These are phyloP conservation scores for Leptobrachium leishanense DNA, from an alignment of 2,113 vertebrate genomes.

Conservation along the genomic window DNA sequence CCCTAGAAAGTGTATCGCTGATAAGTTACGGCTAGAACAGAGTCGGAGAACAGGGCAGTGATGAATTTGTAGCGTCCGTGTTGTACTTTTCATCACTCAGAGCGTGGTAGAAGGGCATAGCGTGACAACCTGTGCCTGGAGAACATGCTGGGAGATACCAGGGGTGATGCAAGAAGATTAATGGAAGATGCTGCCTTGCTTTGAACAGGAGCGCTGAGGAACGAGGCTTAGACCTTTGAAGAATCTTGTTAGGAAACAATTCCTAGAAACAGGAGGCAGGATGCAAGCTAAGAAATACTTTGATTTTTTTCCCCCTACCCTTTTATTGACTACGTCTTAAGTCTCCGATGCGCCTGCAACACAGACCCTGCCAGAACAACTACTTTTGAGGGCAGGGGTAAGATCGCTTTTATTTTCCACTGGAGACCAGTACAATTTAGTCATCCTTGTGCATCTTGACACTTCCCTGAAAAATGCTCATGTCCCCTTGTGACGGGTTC, in stretches of 20 bases:
- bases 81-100: too few species aligned
- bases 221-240: background rate
- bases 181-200: background rate
- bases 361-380: too few species aligned
- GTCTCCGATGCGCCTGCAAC: background rate
- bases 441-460: too few species aligned
- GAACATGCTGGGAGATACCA: background rate
- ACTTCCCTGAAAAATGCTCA: too few species aligned
- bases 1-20: too few species aligned
- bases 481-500: too few species aligned
- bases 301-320: background rate
- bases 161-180: constrained; percentile 2
- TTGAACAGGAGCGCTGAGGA: background rate
- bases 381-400: too few species aligned
- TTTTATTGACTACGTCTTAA: background rate
- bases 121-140: background rate
- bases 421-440: too few species aligned
- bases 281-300: background rate
- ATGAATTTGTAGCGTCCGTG: too few species aligned
- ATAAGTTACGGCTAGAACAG: too few species aligned
- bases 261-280: background rate
- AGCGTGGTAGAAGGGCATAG: background rate
- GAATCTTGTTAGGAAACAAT: background rate
- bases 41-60: too few species aligned
- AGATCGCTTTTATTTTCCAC: too few species aligned